phyloP scores from a whole-genome alignment of 2,113 vertebrate genomes.

The Tyto alba region DNA sequence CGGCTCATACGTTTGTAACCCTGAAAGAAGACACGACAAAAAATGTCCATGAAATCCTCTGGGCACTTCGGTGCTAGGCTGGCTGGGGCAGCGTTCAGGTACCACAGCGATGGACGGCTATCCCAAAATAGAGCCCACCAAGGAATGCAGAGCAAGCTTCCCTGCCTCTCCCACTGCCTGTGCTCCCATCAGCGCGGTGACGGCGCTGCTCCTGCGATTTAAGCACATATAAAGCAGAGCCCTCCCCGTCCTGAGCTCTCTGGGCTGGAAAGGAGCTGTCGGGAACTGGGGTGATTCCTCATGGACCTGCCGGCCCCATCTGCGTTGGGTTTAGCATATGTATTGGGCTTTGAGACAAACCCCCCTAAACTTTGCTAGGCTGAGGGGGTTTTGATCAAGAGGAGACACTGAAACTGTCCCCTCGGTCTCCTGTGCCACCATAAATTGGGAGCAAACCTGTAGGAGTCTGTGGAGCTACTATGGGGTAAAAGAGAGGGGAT shows the following conservation, averaged over 20 bases:
- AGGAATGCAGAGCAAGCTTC: not conserved
- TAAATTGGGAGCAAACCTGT: not conserved
- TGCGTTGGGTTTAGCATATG: rapidly evolving
- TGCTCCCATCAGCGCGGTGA: not conserved
- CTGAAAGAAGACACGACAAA: not conserved
- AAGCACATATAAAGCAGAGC: not conserved
- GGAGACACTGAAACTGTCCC: not conserved
- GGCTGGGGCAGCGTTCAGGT: not conserved
- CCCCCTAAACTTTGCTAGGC: not conserved
- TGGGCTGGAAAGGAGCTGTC: not conserved
- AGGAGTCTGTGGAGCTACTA: not conserved
- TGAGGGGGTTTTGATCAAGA: not conserved
- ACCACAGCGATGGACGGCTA: not conserved
- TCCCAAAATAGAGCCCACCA: not conserved
- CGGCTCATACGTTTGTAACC: rapidly evolving
- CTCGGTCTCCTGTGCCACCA: not conserved
- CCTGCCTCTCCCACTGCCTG: not conserved
- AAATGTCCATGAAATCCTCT: rapidly evolving
- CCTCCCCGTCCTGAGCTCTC: not conserved
- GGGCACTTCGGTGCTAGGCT: not conserved
- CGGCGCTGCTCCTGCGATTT: rapidly evolving
- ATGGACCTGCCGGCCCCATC: rapidly evolving
- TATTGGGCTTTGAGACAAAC: not conserved
- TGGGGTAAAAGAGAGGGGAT: not conserved
- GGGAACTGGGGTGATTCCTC: not conserved